Percentiles rank a stretch among this genome's conserved stretches.
These are phyloP conservation scores for Drosophila mettleri DNA, from an alignment of 2,888 invertebrate genomes.

Conservation along the genomic window DNA sequence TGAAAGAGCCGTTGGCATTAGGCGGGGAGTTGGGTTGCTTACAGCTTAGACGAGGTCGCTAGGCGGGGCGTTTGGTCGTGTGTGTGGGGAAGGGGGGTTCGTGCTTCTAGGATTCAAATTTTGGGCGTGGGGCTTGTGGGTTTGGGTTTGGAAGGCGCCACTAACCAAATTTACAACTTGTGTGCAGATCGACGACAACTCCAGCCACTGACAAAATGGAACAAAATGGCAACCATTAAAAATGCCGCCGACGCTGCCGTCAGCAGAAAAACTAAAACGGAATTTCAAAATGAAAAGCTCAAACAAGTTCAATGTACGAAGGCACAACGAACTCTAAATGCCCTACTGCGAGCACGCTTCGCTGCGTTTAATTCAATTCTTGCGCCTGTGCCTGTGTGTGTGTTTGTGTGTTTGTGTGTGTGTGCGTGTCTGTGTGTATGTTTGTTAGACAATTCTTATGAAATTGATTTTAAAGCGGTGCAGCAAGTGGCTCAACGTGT, in stretches of 20 bases:
- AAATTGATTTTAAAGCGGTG: constrained; percentile 5
- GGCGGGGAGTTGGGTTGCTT: constrained; percentile 17
- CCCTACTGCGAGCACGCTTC: constrained; percentile 18
- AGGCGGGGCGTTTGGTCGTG: not conserved
- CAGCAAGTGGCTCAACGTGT: constrained; percentile 3
- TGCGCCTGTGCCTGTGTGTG: not conserved
- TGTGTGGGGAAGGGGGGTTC: not conserved
- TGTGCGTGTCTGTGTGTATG: not conserved
- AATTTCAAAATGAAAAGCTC: constrained; percentile 47
- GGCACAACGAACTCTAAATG: constrained; percentile 50
- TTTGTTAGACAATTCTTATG: not conserved
- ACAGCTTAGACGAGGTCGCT: not conserved
- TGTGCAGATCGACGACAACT: constrained; percentile 39
- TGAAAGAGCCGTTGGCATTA: constrained; percentile 57
- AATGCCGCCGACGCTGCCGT: constrained; percentile 54
- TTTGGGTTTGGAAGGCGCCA: constrained; percentile 13
- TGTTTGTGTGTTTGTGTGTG: too few species aligned
- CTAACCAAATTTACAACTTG: constrained; percentile 74
- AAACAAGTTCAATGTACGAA: constrained; percentile 51
- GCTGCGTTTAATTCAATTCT: constrained; percentile 21
- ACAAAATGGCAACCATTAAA: constrained; percentile 67
- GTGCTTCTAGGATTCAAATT: too few species aligned
- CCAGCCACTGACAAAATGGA: constrained; percentile 47
- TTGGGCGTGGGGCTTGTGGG: not conserved
- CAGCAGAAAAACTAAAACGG: constrained; percentile 49